A percentile compares a stretch with the other conserved stretches of the same genome.
These are phyloP conservation scores for Hiodon tergisus DNA, from an alignment of 2,113 vertebrate species.

Conservation along the genomic window DNA sequence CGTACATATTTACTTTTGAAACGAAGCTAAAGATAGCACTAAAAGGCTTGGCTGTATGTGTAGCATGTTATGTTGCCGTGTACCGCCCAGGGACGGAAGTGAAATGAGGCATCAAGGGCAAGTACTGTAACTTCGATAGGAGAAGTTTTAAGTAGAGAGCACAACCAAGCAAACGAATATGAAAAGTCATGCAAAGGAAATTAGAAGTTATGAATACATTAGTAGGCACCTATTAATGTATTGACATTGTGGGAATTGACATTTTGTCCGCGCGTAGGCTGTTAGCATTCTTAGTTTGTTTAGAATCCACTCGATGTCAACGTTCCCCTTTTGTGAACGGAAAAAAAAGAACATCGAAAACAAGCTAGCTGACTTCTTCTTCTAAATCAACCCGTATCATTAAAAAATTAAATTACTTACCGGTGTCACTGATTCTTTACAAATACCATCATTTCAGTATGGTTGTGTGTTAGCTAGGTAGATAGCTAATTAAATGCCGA, in stretches of 20 bases:
- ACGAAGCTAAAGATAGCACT: no score
- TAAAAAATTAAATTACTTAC: background rate
- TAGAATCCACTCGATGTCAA: background rate
- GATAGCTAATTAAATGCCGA: background rate
- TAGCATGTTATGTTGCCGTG: no score
- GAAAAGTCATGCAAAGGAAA: background rate
- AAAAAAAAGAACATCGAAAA: background rate
- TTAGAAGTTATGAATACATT: background rate
- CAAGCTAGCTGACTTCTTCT: background rate
- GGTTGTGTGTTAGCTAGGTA: background rate
- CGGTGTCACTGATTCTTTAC: slow-evolving; percentile 8
- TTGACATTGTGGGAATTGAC: background rate
- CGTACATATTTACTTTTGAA: no score
- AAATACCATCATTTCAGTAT: background rate
- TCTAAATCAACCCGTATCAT: background rate
- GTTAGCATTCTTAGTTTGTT: background rate
- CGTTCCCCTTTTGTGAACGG: background rate
- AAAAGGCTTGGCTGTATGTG: no score
- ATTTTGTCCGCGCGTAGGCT: background rate
- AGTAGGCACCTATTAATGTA: no score
- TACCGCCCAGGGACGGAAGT: slow-evolving; percentile 8
- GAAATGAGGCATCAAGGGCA: background rate
- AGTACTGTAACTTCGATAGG: background rate
- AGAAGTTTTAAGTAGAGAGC: background rate
- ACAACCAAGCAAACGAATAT: background rate